Conservation (phyloP, 2,888 invertebrate species). For the Synanthedon formicaeformis region DNA sequence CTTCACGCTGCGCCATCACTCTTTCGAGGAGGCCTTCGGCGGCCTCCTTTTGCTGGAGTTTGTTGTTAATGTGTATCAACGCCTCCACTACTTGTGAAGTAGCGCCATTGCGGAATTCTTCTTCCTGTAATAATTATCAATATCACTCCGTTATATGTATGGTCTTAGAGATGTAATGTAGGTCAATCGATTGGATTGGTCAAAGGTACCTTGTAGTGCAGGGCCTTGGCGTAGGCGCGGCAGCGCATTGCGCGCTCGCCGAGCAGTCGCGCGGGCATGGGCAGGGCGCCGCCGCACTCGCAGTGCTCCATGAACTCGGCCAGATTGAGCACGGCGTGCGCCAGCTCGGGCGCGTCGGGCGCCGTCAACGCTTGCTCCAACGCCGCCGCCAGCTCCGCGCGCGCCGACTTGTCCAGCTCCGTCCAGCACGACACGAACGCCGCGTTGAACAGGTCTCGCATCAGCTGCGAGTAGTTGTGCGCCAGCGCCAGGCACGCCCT, state of each 20-base stretch:
- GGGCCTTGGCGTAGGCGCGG: constrained; percentile 76
- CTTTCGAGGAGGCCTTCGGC: constrained; percentile 93
- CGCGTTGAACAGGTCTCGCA: constrained; percentile 96
- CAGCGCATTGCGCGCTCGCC: constrained; percentile 97
- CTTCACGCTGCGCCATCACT: constrained; percentile 84
- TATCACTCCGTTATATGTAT: too few species aligned
- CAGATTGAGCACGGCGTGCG: constrained; percentile 95
- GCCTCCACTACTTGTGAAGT: constrained; percentile 92
- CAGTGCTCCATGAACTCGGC: constrained; percentile 99
- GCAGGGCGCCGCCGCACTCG: constrained; percentile 89
- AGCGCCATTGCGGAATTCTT: constrained; percentile 88
- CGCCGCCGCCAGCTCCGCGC: constrained; percentile 86
- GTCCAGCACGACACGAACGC: constrained; percentile 99
- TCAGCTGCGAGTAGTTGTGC: constrained; percentile 94
- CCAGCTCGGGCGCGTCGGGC: constrained; percentile 94
- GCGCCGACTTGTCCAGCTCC: constrained; percentile 84
- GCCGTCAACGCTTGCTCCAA: constrained; percentile 91
- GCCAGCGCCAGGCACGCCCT: constrained; percentile 89
- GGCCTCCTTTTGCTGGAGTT: constrained; percentile 97
- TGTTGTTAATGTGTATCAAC: constrained; percentile 96
- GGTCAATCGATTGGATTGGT: too few species aligned
- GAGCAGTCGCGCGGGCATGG: constrained; percentile 86
- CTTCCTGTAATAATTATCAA: constrained; percentile 70
- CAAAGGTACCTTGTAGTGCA: constrained; percentile 67
- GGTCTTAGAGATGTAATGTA: too few species aligned